Evolutionary conservation across 2,888 invertebrate genomes (phyloP).

Genomic region (Phrixothrix hirtus): DNA sequence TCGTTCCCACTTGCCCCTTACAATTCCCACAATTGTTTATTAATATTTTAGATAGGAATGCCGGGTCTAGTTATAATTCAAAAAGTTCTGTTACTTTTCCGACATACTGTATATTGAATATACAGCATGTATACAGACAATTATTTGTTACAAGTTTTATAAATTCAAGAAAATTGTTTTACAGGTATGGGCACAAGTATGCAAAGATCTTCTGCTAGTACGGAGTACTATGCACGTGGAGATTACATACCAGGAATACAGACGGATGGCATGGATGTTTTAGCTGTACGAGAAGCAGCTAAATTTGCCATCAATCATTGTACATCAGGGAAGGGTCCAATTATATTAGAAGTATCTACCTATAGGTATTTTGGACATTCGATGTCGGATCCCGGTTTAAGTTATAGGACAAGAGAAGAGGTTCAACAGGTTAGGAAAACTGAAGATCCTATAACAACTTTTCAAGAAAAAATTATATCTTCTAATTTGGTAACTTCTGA

Average conservation of each 20-base stretch:
- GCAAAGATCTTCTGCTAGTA: conserved; percentile 83
- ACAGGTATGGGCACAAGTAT: conserved; percentile 90
- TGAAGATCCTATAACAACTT: conserved; percentile 87
- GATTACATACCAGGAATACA: conserved; percentile 95
- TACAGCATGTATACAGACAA: too few relatives aligned
- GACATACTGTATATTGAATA: too few relatives aligned
- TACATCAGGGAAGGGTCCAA: conserved; percentile 84
- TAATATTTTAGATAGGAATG: too few relatives aligned
- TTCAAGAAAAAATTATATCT: conserved; percentile 78
- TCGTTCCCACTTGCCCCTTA: too few relatives aligned
- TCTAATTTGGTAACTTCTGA: conserved; percentile 73
- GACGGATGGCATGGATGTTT: conserved; percentile 98
- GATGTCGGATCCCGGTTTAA: conserved; percentile 96
- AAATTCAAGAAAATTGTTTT: conserved; percentile 67
- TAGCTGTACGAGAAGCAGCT: conserved; percentile 87
- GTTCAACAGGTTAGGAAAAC: conserved; percentile 89
- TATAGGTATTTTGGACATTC: conserved; percentile 86
- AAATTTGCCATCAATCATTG: conserved; percentile 82
- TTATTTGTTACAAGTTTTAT: too few relatives aligned
- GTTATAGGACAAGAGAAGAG: conserved; percentile 88
- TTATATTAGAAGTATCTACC: conserved; percentile 92
- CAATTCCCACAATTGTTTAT: too few relatives aligned
- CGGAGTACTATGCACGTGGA: conserved; percentile 90
- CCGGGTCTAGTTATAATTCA: too few relatives aligned
- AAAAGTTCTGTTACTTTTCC: too few relatives aligned